Evolutionary conservation across 2,797 vertebrate species (phyloP).

Genomic region (Tachyglossus aculeatus): DNA sequence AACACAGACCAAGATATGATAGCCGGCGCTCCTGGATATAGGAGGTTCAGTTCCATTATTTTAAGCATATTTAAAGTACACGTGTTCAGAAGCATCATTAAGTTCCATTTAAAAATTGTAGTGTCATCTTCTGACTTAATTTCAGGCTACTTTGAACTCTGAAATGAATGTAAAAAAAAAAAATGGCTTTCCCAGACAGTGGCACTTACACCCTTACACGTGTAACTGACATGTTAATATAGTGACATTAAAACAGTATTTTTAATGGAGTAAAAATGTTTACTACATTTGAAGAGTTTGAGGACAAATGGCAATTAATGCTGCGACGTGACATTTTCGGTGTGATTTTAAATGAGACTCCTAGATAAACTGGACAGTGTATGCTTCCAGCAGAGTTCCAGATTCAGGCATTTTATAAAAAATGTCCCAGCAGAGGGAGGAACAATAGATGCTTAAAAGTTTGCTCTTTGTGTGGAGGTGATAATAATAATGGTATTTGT

Average conservation of each 20-base stretch:
- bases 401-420: too few relatives aligned
- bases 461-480: too few relatives aligned
- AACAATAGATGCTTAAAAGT: too few relatives aligned
- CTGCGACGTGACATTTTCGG: too few relatives aligned
- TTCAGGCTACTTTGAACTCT: slow-evolving; percentile 46
- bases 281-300: slow-evolving; percentile 12
- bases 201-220: not conserved
- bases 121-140: slow-evolving; percentile 54
- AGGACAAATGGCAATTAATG: slow-evolving; percentile 9
- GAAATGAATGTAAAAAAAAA: slow-evolving; percentile 30
- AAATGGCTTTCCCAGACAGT: slow-evolving; percentile 3
- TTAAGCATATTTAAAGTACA: slow-evolving; percentile 49
- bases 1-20: slow-evolving; percentile 28
- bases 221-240: slow-evolving; percentile 10
- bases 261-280: not conserved
- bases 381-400: too few relatives aligned
- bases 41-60: slow-evolving; percentile 41
- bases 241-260: not conserved
- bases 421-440: too few relatives aligned
- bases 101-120: slow-evolving; percentile 48
- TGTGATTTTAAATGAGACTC: too few relatives aligned
- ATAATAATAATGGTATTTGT: too few relatives aligned
- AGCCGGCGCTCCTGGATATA: slow-evolving; percentile 21
- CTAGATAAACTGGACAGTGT: too few relatives aligned
- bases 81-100: slow-evolving; percentile 47